Evolutionary conservation across 2,797 vertebrate genomes (phyloP).

Genomic region (Semaprochilodus insignis): DNA sequence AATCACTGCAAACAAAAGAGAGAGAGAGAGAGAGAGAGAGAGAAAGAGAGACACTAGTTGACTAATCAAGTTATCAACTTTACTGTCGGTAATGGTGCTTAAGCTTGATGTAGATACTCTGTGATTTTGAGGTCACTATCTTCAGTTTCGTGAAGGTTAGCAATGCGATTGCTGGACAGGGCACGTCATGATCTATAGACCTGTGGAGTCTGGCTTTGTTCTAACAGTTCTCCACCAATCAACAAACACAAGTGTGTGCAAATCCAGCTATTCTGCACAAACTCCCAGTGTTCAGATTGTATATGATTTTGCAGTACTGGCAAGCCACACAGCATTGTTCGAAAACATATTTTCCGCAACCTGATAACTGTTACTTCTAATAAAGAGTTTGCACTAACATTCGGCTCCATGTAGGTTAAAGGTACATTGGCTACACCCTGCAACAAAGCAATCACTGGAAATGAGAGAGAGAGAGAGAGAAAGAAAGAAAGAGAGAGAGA

Average conservation of each 20-base stretch:
- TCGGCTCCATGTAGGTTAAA: neutral
- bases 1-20: neutral
- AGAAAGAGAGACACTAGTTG: too few relatives aligned
- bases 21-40: neutral
- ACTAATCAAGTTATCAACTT: too few relatives aligned
- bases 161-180: too few relatives aligned
- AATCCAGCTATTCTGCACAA: slow-evolving; percentile 32
- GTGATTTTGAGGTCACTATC: too few relatives aligned
- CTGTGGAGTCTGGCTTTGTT: too few relatives aligned
- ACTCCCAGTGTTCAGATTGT: slow-evolving; percentile 12
- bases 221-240: too few relatives aligned
- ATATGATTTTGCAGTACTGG: slow-evolving; percentile 36
- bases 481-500: neutral
- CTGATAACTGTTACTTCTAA: slow-evolving; percentile 30
- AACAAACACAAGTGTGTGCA: slow-evolving; percentile 13
- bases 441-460: neutral
- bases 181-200: too few relatives aligned
- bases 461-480: neutral
- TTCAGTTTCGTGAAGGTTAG: too few relatives aligned
- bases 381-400: slow-evolving; percentile 19
- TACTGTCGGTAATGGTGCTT: too few relatives aligned
- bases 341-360: slow-evolving; percentile 28
- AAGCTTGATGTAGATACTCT: too few relatives aligned
- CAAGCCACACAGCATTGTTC: slow-evolving; percentile 6
- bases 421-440: slow-evolving; percentile 5